Evolutionary conservation across 1,140 invertebrate species (phyloP).

Genomic region (Bombus affinis): DNA sequence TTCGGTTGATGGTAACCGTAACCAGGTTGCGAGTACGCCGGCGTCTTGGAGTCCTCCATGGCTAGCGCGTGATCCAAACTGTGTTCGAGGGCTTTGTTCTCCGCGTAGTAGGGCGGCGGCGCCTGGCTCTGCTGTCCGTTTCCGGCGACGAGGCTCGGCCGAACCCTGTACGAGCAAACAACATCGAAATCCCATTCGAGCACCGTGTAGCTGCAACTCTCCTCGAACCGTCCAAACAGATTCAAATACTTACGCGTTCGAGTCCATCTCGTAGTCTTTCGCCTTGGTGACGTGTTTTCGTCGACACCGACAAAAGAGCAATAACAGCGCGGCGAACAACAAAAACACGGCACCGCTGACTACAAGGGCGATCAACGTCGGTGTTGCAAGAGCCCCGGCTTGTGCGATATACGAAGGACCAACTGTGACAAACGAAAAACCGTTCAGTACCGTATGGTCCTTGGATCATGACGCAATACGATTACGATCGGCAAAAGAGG

Average conservation of each 20-base stretch:
- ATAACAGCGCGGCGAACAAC: conserved; percentile 88
- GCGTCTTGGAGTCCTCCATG: conserved; percentile 91
- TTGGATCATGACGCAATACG: no score
- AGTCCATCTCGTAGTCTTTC: conserved; percentile 95
- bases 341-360: conserved; percentile 92
- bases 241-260: conserved; percentile 83
- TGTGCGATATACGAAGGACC: conserved; percentile 91
- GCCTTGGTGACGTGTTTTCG: conserved; percentile 92
- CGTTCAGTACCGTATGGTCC: not conserved
- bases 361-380: conserved; percentile 90
- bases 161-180: conserved; percentile 78
- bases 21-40: conserved; percentile 91
- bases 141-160: conserved; percentile 89
- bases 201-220: not conserved
- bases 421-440: conserved; percentile 82
- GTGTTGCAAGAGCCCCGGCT: conserved; percentile 88
- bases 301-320: conserved; percentile 94
- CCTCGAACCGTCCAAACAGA: not conserved
- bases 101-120: conserved; percentile 92
- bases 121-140: conserved; percentile 89
- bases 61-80: conserved; percentile 91
- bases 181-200: conserved; percentile 3
- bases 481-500: no score
- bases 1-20: conserved; percentile 90
- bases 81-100: conserved; percentile 95